Base-by-base conservation (phyloP, 2,113 vertebrate species). In the Thryonomys swinderianus region DNA sequence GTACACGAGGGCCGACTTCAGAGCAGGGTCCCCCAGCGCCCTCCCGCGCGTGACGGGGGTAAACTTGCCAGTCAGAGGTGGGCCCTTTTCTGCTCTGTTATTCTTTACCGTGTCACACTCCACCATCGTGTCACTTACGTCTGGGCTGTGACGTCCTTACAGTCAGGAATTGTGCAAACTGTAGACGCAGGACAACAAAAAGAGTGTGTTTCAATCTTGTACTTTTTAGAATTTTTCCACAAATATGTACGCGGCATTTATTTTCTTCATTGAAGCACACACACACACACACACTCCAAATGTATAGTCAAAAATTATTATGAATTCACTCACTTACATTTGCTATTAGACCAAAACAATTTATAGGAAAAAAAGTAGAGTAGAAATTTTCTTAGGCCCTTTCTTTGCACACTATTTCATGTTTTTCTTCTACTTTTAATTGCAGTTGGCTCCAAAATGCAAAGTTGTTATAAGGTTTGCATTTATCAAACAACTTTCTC, bases 291-390 rank as follows among this genome's bases (percentile, higher is more conserved):
- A 21, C 57, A 23, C 59, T 61, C 59, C 0, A 1, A 94, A 84
- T 95, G 90, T 85, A 87, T 95, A 87, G 93, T 51, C 12, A 57
- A 88, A 74, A 94, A 0, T 21, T 62, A 48, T 81, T 40, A 73
- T 96, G 78, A 93, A 40, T 88, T 62, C 71, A n/a, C n/a, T n/a
- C 10, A 25, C 59, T 23, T 94, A 18, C 12, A 57, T 74, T 89
- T 94, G 21, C 21, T 37, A 34, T 16, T 3, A 69, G 32, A 71
- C n/a, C 30, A 40, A 55, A 80, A 74, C 48, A 32, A 85, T 42
- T 88, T 91, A 3, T 45, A 51, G 10, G 79, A 8, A 48, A 62
- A 62, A 74, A 25, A 61, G 4, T 5, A 84, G 17, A 88, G 61
- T 20, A 78, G 27, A 25, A 69, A 79, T 6, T 45, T 90, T 48